Conservation (phyloP, 2,797 vertebrate species). For the Argentina silus region DNA sequence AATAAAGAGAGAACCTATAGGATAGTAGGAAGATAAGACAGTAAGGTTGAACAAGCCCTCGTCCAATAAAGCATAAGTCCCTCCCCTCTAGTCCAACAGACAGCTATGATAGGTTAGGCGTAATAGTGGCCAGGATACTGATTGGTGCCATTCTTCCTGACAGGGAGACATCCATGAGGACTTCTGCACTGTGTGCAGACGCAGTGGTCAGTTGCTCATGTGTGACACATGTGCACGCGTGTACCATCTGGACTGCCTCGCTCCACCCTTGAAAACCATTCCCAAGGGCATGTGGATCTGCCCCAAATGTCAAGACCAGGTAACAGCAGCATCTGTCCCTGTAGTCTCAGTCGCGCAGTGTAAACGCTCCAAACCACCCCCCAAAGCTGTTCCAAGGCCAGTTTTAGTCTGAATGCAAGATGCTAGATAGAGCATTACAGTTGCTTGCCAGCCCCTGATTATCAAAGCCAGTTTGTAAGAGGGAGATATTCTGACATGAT, state of each 20-base stretch:
- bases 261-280: constrained; percentile 85
- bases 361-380: background rate
- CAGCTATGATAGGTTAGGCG: constrained; percentile 23
- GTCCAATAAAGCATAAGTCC: background rate
- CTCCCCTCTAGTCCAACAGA: constrained; percentile 4
- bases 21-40: background rate
- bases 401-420: background rate
- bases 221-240: constrained; percentile 87
- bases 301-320: constrained; percentile 88
- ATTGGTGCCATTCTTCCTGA: constrained; percentile 61
- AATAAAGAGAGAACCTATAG: background rate
- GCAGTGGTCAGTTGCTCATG: constrained; percentile 87
- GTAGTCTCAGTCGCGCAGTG: background rate
- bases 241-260: constrained; percentile 88
- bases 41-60: background rate
- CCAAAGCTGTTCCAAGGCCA: background rate
- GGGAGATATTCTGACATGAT: background rate
- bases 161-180: constrained; percentile 89
- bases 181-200: constrained; percentile 88
- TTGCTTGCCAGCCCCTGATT: background rate
- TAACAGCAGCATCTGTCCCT: constrained; percentile 51
- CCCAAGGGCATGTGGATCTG: constrained; percentile 91
- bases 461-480: background rate
- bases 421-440: background rate
- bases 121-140: constrained; percentile 32